Evolutionary conservation across 1,140 invertebrate genomes (phyloP).

Genomic region (Zaprionus nigranus): DNA sequence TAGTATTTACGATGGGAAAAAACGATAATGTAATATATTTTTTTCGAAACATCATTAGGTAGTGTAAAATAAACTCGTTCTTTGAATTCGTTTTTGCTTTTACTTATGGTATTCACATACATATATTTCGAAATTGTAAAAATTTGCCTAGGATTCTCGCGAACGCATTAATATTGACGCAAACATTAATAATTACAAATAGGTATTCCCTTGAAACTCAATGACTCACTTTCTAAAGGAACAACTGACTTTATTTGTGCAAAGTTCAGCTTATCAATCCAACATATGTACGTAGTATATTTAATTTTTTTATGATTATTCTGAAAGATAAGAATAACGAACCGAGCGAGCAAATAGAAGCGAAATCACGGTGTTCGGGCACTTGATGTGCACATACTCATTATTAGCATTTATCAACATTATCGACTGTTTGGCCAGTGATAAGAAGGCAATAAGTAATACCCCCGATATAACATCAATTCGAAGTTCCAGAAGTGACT

Average conservation of each 20-base stretch:
- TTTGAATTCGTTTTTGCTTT: too few relatives aligned
- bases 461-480: not conserved
- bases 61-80: too few relatives aligned
- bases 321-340: not conserved
- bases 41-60: too few relatives aligned
- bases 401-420: conserved; percentile 24
- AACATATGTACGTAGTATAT: not conserved
- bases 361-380: conserved; percentile 11
- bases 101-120: not conserved
- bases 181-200: not conserved
- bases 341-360: not conserved
- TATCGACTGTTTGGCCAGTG: conserved; percentile 16
- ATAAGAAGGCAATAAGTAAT: conserved; percentile 16
- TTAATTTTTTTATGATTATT: not conserved
- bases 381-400: conserved; percentile 4
- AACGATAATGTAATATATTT: too few relatives aligned
- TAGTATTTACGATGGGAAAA: too few relatives aligned
- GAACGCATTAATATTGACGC: not conserved
- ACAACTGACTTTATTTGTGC: not conserved
- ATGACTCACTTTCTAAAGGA: not conserved
- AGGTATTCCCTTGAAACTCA: not conserved
- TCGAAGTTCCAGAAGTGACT: not conserved
- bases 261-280: not conserved
- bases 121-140: not conserved
- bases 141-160: not conserved